A percentile compares a stretch with the other conserved stretches of the same genome.
phyloP scores from a whole-genome alignment of 2,797 vertebrate species.

The Halcyon chelicuti region DNA sequence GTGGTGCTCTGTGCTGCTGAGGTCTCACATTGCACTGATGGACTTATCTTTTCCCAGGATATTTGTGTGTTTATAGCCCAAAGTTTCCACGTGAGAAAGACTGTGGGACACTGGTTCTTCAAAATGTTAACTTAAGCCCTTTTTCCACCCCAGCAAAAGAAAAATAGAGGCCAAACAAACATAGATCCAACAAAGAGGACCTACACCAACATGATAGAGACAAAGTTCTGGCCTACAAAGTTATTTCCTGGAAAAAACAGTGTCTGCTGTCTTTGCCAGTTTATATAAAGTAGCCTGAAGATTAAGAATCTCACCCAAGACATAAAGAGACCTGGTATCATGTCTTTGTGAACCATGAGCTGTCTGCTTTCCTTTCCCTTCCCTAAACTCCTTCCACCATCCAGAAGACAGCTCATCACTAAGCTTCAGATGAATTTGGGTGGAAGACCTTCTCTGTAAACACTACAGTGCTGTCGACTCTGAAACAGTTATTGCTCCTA shows the following conservation, averaged over 20 bases:
- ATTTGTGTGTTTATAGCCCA: not conserved
- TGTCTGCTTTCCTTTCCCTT: not conserved
- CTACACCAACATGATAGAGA: no score
- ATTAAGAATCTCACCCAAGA: not conserved
- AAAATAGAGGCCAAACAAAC: no score
- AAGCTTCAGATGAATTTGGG: not conserved
- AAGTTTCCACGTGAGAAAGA: not conserved
- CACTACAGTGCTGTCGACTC: fast-evolving
- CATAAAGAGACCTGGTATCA: not conserved
- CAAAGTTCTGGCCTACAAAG: no score
- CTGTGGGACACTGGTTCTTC: not conserved
- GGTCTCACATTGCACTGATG: not conserved
- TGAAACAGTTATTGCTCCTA: not conserved
- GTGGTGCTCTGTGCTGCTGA: not conserved
- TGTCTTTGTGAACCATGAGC: not conserved
- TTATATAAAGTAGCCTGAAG: no score
- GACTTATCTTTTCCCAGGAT: not conserved
- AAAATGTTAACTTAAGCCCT: not conserved
- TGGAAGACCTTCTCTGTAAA: not conserved
- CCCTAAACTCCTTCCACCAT: not conserved
- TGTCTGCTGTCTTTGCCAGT: no score
- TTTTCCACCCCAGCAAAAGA: no score
- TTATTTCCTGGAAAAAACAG: not conserved
- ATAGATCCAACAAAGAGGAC: not conserved
- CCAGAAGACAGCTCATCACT: not conserved